Percentiles rank a stretch among this genome's conserved stretches.
Evolutionary conservation across 1,140 invertebrate genomes (phyloP).

Genomic region (Drosophila sechellia): DNA sequence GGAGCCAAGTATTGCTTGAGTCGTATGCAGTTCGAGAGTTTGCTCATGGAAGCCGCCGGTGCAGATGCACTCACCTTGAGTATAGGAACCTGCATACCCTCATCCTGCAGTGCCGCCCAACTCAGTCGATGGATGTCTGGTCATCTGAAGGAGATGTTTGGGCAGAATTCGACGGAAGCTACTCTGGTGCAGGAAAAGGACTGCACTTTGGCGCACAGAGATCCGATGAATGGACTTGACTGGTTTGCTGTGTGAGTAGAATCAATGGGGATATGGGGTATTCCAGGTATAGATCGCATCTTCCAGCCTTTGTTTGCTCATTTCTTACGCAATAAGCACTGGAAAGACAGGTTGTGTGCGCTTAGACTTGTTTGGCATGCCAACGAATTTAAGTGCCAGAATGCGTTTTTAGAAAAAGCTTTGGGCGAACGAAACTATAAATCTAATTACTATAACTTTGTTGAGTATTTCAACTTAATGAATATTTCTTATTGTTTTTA

Average conservation of each 20-base stretch:
- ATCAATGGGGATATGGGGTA: too few relatives aligned
- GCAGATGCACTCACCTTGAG: conserved; percentile 21
- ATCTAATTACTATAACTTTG: not conserved
- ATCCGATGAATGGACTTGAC: conserved; percentile 45
- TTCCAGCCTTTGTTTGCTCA: not conserved
- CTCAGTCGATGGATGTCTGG: conserved; percentile 47
- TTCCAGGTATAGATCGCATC: not conserved
- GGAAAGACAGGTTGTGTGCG: conserved; percentile 8
- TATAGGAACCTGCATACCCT: conserved; percentile 65
- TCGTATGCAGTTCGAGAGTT: conserved; percentile 45
- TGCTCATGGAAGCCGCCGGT: conserved; percentile 11
- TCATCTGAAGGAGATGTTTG: conserved; percentile 44
- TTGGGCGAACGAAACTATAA: too few relatives aligned
- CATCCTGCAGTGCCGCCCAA: conserved; percentile 42
- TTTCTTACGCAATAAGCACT: conserved; percentile 8
- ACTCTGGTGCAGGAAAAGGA: conserved; percentile 47
- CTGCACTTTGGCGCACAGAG: conserved; percentile 23
- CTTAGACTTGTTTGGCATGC: conserved; percentile 11
- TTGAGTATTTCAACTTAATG: not conserved
- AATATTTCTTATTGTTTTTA: conserved; percentile 1
- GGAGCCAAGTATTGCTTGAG: conserved; percentile 65
- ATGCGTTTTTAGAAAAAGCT: not conserved
- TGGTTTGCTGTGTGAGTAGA: conserved; percentile 72
- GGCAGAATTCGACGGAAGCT: not conserved
- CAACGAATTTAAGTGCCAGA: not conserved